These are phyloP conservation scores for Saccopteryx leptura DNA, from an alignment of 2,113 vertebrate species.

Conservation along the genomic window DNA sequence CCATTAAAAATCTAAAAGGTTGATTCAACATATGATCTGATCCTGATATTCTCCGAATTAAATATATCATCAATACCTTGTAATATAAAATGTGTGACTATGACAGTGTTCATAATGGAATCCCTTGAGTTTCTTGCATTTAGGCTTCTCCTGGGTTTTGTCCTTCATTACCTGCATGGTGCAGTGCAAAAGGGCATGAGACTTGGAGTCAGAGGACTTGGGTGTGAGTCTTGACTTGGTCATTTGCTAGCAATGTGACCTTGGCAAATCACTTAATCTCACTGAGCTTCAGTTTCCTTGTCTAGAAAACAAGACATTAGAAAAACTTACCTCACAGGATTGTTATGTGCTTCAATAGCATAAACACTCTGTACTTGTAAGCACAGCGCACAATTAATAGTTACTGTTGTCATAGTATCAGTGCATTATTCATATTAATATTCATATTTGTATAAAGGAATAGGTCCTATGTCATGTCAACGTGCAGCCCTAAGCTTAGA, in stretches of 20 bases:
- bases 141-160: slow-evolving; percentile 64
- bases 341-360: slow-evolving; percentile 62
- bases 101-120: slow-evolving; percentile 83
- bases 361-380: slow-evolving; percentile 72
- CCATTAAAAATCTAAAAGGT: slow-evolving; percentile 88
- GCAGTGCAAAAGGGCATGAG: slow-evolving; percentile 61
- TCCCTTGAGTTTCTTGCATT: slow-evolving; percentile 70
- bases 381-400: slow-evolving; percentile 72
- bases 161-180: slow-evolving; percentile 55
- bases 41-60: slow-evolving; percentile 79
- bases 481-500: slow-evolving; percentile 96
- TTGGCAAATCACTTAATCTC: slow-evolving; percentile 65
- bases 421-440: slow-evolving; percentile 61
- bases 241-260: slow-evolving; percentile 62
- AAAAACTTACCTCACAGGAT: slow-evolving; percentile 65
- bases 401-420: slow-evolving; percentile 75
- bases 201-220: slow-evolving; percentile 70
- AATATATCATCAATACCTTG: slow-evolving; percentile 78
- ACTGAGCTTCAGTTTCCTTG: slow-evolving; percentile 61
- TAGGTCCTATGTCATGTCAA: slow-evolving; percentile 82
- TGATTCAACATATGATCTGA: slow-evolving; percentile 86
- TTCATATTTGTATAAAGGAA: slow-evolving; percentile 65
- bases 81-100: slow-evolving; percentile 84
- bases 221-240: slow-evolving; percentile 63
- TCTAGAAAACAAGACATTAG: slow-evolving; percentile 64